Conservation (phyloP, 2,797 vertebrate genomes). For the Neopelma chrysocephalum region DNA sequence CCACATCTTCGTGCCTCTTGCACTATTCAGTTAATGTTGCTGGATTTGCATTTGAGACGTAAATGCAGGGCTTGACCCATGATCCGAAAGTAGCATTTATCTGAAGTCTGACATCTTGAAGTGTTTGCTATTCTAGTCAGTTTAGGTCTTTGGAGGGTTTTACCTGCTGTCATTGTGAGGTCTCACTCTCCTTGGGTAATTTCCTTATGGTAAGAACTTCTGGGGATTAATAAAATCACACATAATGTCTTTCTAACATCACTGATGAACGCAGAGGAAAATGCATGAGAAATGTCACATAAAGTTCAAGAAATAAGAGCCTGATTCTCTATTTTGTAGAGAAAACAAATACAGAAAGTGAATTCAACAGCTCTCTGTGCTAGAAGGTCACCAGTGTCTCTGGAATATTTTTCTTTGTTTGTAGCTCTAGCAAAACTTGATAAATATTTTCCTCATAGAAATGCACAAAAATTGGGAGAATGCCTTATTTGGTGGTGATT, state of each 20-base stretch:
- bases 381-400: neutral
- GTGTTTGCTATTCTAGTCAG: neutral
- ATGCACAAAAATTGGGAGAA: neutral
- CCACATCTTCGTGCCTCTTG: accelerated
- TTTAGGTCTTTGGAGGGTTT: neutral
- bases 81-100: neutral
- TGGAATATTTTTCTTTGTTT: neutral
- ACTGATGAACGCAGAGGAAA: neutral
- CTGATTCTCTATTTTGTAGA: neutral
- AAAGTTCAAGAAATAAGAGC: neutral
- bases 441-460: neutral
- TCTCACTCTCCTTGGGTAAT: neutral
- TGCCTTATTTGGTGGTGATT: neutral
- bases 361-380: neutral
- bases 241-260: neutral
- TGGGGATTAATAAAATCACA: neutral
- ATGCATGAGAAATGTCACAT: neutral
- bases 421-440: neutral
- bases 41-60: neutral
- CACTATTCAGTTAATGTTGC: neutral
- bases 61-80: neutral
- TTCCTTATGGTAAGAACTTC: neutral
- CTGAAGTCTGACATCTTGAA: neutral
- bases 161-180: neutral
- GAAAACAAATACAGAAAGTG: neutral